Percentiles rank a stretch among this genome's conserved stretches.
Conservation (phyloP, 2,113 vertebrate genomes). For the Passerina amoena region DNA sequence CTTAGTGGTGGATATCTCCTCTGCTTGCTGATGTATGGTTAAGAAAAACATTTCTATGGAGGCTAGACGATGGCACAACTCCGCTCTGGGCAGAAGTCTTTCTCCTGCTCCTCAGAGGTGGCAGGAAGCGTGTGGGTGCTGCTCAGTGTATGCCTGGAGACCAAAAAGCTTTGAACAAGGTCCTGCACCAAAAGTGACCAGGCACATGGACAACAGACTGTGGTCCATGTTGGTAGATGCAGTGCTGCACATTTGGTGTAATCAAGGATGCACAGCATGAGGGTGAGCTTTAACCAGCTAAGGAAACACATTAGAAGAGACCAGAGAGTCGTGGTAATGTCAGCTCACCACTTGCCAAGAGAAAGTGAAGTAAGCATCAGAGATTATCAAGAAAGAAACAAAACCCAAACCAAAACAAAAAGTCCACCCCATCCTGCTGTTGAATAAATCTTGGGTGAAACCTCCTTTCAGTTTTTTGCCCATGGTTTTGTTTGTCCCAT, state of each 20-base stretch:
- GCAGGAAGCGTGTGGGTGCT: background rate
- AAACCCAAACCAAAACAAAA: background rate
- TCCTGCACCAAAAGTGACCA: rapidly evolving
- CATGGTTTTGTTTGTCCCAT: background rate
- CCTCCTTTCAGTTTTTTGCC: background rate
- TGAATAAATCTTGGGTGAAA: background rate
- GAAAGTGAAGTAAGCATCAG: background rate
- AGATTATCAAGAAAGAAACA: slow-evolving; percentile 12
- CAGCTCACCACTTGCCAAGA: background rate
- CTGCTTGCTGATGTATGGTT: background rate
- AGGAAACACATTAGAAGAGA: background rate
- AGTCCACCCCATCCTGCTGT: background rate
- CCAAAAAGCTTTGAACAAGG: background rate
- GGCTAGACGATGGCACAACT: background rate
- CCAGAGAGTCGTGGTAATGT: background rate
- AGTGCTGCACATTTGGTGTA: background rate
- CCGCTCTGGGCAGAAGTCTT: background rate
- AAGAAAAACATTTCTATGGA: background rate
- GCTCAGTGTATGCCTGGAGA: background rate
- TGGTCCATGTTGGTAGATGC: rapidly evolving
- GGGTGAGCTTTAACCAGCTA: background rate
- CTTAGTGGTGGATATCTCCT: rapidly evolving
- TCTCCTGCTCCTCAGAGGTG: background rate
- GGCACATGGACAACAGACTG: background rate
- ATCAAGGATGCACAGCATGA: rapidly evolving